phyloP scores from a whole-genome alignment of 2,888 invertebrate genomes.

The Halictus quadricinctus region DNA sequence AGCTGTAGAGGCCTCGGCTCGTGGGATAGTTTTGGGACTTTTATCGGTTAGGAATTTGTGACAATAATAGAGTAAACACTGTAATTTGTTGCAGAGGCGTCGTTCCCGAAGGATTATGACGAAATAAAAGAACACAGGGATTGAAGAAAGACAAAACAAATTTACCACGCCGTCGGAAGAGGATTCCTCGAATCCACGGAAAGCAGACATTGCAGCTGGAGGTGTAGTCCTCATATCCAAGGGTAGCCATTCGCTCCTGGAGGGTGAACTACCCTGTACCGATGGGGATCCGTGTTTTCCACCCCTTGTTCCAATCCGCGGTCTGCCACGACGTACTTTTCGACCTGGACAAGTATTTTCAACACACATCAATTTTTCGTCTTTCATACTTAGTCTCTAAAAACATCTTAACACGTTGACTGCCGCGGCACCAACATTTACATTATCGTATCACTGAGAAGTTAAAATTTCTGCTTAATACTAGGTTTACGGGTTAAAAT shows the following conservation, averaged over 20 bases:
- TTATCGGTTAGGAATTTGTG: too few relatives aligned
- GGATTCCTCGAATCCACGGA: slow-evolving; percentile 79
- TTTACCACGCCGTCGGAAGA: slow-evolving; percentile 80
- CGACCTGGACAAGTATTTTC: slow-evolving; percentile 69
- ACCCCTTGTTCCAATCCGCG: slow-evolving; percentile 79
- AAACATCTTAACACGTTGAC: neutral
- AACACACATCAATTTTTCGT: neutral
- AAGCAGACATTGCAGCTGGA: slow-evolving; percentile 79
- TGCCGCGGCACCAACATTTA: too few relatives aligned
- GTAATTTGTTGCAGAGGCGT: neutral
- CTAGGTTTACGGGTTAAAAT: too few relatives aligned
- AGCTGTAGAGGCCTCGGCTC: too few relatives aligned
- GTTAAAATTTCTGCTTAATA: too few relatives aligned
- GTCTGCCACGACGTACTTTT: slow-evolving; percentile 80
- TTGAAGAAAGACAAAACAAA: slow-evolving; percentile 21
- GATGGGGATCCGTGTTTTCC: slow-evolving; percentile 76
- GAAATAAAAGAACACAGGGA: neutral
- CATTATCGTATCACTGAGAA: too few relatives aligned
- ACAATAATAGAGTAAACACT: too few relatives aligned
- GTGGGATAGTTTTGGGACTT: too few relatives aligned
- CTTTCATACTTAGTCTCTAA: neutral
- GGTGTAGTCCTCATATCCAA: slow-evolving; percentile 81
- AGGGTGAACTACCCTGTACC: slow-evolving; percentile 78
- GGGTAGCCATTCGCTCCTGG: slow-evolving; percentile 80
- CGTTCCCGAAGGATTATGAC: neutral